Conservation (phyloP, 2,113 vertebrate genomes). For the Vanacampus margaritifer region DNA sequence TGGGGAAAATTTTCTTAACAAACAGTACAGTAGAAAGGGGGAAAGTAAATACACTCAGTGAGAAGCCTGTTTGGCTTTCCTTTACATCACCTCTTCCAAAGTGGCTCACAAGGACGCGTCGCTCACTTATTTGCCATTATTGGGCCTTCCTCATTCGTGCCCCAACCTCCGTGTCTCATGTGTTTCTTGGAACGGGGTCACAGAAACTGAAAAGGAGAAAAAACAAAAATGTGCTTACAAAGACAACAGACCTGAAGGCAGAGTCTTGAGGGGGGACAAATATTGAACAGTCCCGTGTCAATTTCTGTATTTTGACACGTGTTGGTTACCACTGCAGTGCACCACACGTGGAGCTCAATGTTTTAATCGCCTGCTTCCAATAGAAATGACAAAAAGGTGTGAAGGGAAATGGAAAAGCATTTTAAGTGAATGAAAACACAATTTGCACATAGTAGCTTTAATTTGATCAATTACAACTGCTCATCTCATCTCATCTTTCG, state of each 20-base stretch:
- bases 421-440: not conserved
- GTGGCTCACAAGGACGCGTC: constrained; percentile 1
- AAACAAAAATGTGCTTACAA: constrained; percentile 17
- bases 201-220: constrained; percentile 11
- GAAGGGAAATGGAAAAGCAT: too few relatives aligned
- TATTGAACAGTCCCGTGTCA: not conserved
- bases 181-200: constrained; percentile 18
- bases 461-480: too few relatives aligned
- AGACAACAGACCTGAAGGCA: not conserved
- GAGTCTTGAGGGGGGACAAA: not conserved
- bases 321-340: not conserved
- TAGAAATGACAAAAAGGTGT: not conserved
- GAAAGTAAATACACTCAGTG: not conserved
- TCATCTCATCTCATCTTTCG: too few relatives aligned
- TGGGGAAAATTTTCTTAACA: constrained; percentile 16
- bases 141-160: constrained; percentile 4
- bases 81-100: constrained; percentile 4
- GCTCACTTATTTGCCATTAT: not conserved
- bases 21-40: not conserved
- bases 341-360: not conserved
- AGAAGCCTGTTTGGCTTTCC: not conserved
- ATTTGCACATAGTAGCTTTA: not conserved
- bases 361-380: not conserved
- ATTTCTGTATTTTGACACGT: not conserved
- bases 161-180: not conserved